These are phyloP conservation scores for Arbacia lixula DNA, from an alignment of 53 echinoderm and acorn worm genomes.

Conservation along the genomic window DNA sequence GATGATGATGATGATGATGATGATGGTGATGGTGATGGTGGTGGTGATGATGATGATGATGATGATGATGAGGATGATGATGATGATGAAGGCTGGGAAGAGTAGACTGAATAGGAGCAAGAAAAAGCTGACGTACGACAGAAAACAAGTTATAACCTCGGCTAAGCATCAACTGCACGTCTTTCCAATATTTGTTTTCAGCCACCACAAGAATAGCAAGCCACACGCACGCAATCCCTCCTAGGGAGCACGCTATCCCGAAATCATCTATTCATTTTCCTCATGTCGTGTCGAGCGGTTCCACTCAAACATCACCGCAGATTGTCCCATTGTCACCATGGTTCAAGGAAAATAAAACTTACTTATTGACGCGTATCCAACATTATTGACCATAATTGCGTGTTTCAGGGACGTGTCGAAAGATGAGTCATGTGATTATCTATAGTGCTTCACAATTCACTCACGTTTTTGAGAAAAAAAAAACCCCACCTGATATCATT, in stretches of 20 bases:
- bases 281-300: neutral
- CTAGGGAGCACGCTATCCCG: constrained; percentile 26
- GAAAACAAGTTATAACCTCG: neutral
- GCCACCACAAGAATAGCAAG: constrained; percentile 38
- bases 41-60: neutral
- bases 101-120: neutral
- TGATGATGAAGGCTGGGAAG: neutral
- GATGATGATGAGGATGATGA: neutral
- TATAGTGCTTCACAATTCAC: too few species aligned
- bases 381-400: too few species aligned
- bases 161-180: too few species aligned
- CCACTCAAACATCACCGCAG: neutral
- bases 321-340: too few species aligned
- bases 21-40: neutral
- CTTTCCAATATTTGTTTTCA: neutral
- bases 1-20: neutral
- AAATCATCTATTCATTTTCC: constrained; percentile 12
- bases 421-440: too few species aligned
- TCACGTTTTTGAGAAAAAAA: too few species aligned
- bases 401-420: too few species aligned
- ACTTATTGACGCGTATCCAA: too few species aligned
- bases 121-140: neutral
- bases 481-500: too few species aligned
- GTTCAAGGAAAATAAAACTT: too few species aligned
- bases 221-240: constrained; percentile 3